A percentile compares a stretch with the other conserved stretches of the same genome.
These are phyloP conservation scores for Agrochola litura DNA, from an alignment of 2,888 invertebrate genomes.

Conservation along the genomic window DNA sequence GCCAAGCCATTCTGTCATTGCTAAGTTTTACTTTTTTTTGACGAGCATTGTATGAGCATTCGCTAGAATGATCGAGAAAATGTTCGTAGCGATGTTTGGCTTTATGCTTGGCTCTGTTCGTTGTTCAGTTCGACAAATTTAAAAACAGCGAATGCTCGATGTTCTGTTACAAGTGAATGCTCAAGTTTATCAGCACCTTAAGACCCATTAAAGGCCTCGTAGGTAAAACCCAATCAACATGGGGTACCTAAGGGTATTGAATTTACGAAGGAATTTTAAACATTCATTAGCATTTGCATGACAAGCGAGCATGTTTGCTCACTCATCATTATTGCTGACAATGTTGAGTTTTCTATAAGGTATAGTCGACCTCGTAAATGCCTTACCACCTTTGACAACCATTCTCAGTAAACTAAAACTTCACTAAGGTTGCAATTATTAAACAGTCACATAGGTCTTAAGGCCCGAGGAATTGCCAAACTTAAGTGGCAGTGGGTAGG, in stretches of 20 bases:
- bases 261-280: constrained; percentile 18
- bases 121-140: too few relatives aligned
- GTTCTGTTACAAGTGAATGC: too few relatives aligned
- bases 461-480: too few relatives aligned
- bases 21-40: too few relatives aligned
- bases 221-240: neutral
- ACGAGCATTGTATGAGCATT: too few relatives aligned
- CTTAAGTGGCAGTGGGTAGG: neutral
- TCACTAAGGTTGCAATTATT: neutral
- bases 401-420: neutral
- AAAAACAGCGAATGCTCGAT: too few relatives aligned
- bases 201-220: neutral
- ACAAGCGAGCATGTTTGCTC: constrained; percentile 16
- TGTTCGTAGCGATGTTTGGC: too few relatives aligned
- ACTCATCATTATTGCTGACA: neutral
- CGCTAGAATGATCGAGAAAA: too few relatives aligned
- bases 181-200: too few relatives aligned
- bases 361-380: neutral
- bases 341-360: constrained; percentile 7
- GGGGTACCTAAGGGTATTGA: neutral
- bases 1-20: too few relatives aligned
- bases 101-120: too few relatives aligned
- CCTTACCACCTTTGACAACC: neutral
- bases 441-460: neutral
- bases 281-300: constrained; percentile 1